Evolutionary conservation across 2,888 invertebrate species (phyloP).

Genomic region (Drosophila hamatofila): DNA sequence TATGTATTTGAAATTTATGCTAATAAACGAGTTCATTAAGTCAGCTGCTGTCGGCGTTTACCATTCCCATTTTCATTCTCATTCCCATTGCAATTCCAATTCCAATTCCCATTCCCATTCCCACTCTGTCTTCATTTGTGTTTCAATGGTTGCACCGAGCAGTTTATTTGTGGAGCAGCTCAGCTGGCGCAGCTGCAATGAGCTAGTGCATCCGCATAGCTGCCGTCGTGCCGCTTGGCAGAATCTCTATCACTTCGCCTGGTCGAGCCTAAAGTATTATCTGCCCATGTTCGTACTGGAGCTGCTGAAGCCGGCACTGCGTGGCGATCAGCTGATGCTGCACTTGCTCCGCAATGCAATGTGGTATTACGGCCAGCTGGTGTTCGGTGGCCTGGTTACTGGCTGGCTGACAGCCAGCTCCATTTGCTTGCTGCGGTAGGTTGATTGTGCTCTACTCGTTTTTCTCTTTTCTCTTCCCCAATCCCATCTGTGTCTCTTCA

Average conservation of each 20-base stretch:
- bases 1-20: slow-evolving; percentile 37
- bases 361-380: slow-evolving; percentile 56
- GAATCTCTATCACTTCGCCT: slow-evolving; percentile 41
- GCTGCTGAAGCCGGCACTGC: slow-evolving; percentile 48
- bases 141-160: slow-evolving; percentile 71
- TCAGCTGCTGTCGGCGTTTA: not conserved
- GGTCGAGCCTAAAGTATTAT: slow-evolving; percentile 71
- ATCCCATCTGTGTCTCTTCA: not conserved
- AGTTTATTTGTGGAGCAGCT: slow-evolving; percentile 63
- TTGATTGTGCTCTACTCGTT: not conserved
- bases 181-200: slow-evolving; percentile 55
- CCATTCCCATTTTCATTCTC: not conserved
- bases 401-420: slow-evolving; percentile 43
- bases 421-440: slow-evolving; percentile 71
- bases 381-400: slow-evolving; percentile 49
- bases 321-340: slow-evolving; percentile 31
- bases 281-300: slow-evolving; percentile 69
- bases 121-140: slow-evolving; percentile 3
- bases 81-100: not conserved
- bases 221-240: slow-evolving; percentile 52
- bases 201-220: slow-evolving; percentile 66
- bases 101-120: not conserved
- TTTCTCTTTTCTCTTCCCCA: not conserved
- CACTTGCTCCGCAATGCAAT: slow-evolving; percentile 50
- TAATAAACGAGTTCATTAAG: slow-evolving; percentile 25